Evolutionary conservation across 2,888 invertebrate genomes (phyloP).

Genomic region (Margaritifera margaritifera): DNA sequence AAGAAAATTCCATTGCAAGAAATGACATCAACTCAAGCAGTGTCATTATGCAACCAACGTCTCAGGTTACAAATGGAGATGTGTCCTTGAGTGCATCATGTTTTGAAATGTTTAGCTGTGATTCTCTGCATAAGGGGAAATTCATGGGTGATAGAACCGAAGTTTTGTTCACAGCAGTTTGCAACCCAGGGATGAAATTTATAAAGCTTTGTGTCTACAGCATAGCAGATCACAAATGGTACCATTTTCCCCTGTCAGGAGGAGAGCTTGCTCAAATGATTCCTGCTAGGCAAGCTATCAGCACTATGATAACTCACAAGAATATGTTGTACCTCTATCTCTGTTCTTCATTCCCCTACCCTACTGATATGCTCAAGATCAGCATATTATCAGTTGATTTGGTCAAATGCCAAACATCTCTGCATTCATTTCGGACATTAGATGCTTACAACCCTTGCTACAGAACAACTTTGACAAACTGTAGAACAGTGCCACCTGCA

Average conservation of each 20-base stretch:
- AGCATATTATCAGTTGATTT: constrained; percentile 65
- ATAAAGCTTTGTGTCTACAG: constrained; percentile 65
- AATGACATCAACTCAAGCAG: constrained; percentile 29
- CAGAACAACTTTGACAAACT: constrained; percentile 68
- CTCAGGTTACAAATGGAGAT: constrained; percentile 10
- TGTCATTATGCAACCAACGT: constrained; percentile 37
- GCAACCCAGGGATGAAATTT: constrained; percentile 66
- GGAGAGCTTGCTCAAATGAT: constrained; percentile 62
- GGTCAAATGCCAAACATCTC: constrained; percentile 56
- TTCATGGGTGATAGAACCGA: constrained; percentile 32
- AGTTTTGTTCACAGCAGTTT: constrained; percentile 61
- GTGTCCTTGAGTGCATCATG: constrained; percentile 32
- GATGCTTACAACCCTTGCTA: constrained; percentile 66
- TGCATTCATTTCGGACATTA: constrained; percentile 64
- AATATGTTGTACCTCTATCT: constrained; percentile 66
- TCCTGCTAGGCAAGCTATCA: constrained; percentile 66
- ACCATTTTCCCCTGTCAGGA: constrained; percentile 59
- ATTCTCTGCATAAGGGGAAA: constrained; percentile 8
- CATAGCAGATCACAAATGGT: constrained; percentile 62
- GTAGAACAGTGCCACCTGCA: constrained; percentile 65
- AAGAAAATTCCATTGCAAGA: constrained; percentile 27
- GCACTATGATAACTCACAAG: constrained; percentile 60
- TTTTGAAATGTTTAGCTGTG: constrained; percentile 20
- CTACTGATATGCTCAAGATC: constrained; percentile 68
- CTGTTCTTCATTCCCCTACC: constrained; percentile 68